These are phyloP conservation scores for Blastobasis lacticolella DNA, from an alignment of 2,888 invertebrate species.

Conservation along the genomic window DNA sequence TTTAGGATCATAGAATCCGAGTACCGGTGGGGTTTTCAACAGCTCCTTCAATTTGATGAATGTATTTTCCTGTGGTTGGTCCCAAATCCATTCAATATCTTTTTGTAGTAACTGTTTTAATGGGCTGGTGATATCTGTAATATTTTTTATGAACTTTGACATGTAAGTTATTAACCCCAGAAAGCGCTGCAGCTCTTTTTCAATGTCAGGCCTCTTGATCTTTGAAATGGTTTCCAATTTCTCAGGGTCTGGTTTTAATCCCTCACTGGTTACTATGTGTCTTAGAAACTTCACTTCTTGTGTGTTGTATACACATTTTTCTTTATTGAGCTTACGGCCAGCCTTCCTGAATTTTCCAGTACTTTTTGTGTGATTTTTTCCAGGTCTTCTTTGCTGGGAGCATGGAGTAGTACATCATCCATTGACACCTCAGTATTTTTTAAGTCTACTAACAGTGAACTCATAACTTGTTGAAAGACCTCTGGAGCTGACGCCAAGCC, in stretches of 20 bases:
- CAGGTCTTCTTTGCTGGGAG: conserved; percentile 5
- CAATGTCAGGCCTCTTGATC: conserved; percentile 10
- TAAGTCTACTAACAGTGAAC: conserved; percentile 1
- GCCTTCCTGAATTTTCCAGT: neutral
- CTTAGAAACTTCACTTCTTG: neutral
- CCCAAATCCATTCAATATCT: conserved; percentile 7
- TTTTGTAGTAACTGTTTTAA: conserved; percentile 5
- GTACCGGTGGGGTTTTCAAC: conserved; percentile 6
- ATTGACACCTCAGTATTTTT: conserved; percentile 10
- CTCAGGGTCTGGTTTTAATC: neutral
- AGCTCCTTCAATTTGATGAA: conserved; percentile 7
- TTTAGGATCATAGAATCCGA: conserved; percentile 9
- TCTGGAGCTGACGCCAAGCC: conserved; percentile 21
- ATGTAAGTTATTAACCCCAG: conserved; percentile 6
- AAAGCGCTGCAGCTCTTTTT: conserved; percentile 9
- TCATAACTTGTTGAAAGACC: conserved; percentile 18
- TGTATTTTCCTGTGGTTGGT: conserved; percentile 3
- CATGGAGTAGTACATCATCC: conserved; percentile 10
- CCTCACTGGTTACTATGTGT: neutral
- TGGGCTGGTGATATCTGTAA: conserved; percentile 3
- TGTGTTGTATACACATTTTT: neutral
- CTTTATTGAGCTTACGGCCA: conserved; percentile 4
- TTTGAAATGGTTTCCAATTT: neutral
- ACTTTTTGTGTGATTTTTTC: conserved; percentile 6
- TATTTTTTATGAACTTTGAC: conserved; percentile 3